Conservation (phyloP, 2,113 vertebrate genomes). For the Odocoileus virginianus region DNA sequence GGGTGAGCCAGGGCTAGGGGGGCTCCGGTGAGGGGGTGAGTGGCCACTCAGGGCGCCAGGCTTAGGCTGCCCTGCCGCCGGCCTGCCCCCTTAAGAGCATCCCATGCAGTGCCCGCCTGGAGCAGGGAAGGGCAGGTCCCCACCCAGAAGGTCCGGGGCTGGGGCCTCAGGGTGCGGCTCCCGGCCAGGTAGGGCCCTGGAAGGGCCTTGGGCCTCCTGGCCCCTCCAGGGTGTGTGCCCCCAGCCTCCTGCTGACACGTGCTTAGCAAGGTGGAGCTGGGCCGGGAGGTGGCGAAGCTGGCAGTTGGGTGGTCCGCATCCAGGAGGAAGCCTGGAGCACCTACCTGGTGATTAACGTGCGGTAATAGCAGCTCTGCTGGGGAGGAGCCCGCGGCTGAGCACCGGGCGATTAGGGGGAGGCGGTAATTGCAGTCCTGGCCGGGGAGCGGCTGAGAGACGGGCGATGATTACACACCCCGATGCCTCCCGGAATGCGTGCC, state of each 20-base stretch:
- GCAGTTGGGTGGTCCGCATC: conserved; percentile 62
- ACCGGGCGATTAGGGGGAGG: conserved; percentile 2
- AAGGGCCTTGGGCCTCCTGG: no score
- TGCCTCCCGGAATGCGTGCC: conserved; percentile 8
- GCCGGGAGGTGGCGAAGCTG: not conserved
- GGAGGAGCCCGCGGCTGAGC: conserved; percentile 31
- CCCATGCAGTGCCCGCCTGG: fast-evolving
- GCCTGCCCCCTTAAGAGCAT: not conserved
- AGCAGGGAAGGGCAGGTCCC: not conserved
- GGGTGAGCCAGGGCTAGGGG: fast-evolving
- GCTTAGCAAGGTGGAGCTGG: not conserved
- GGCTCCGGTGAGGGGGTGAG: not conserved
- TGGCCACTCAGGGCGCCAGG: not conserved
- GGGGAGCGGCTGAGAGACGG: conserved; percentile 39
- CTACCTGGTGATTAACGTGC: conserved; percentile 64
- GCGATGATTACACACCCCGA: conserved; percentile 29
- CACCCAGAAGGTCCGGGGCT: not conserved
- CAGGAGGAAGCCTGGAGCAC: not conserved
- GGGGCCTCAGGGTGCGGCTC: not conserved
- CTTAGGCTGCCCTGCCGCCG: not conserved
- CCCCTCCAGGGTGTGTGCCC: not conserved
- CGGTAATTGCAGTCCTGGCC: conserved; percentile 66
- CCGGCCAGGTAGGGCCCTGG: fast-evolving
- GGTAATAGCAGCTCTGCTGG: conserved; percentile 61
- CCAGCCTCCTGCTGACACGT: not conserved